Base-by-base conservation (phyloP, 2,113 vertebrate genomes). In the Phalacrocorax carbo region DNA sequence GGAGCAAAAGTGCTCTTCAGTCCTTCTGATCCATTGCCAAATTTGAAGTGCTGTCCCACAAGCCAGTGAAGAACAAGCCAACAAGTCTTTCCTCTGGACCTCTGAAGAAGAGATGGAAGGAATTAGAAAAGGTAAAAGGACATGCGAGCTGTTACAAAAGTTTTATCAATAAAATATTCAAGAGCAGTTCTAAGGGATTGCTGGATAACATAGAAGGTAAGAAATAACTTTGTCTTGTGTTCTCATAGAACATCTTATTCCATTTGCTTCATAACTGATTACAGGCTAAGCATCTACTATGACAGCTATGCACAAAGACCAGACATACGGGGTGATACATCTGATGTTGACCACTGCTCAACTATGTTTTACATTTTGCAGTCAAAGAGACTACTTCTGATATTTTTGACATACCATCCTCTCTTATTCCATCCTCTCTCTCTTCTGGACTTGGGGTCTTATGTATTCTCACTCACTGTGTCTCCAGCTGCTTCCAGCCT, bases 1-100 rank as follows among this genome's bases (percentile, higher is more conserved):
- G 94, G 92, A 91, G 76, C 61, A 95, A 69, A 85, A 93, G 48
- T 26, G 26, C 54, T 82, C 34, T 58, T 97, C 97, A 98, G 76
- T 97, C 93, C 88, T 97, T 95, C 96, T 93, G 95, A 98, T 95
- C 98, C 98, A 99, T 99, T 97, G 97, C 97, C 97, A 61, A 70
- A 96, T 94, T 77, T 86, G 97, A 97, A 90, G 93, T 70, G 91
- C 91, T 95, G 96, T 93, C 93, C 97, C 97, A 97, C 82, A 96
- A 85, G 91, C 95, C 97, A 98, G 94, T 93, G 97, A 98, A 91
- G 97, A 95, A 60, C 86, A 97, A 97, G 97, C 91, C 97, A 97
- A 85, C 88, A 96, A 97, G 95, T 95, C 36, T 94, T 98, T 98
- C 97, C 97, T 96, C 96, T 88, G 95, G 90, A 91, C 87, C 96